These are phyloP conservation scores for Leptinotarsa rubiginosa DNA, from an alignment of 2,888 invertebrate genomes.

Conservation along the genomic window DNA sequence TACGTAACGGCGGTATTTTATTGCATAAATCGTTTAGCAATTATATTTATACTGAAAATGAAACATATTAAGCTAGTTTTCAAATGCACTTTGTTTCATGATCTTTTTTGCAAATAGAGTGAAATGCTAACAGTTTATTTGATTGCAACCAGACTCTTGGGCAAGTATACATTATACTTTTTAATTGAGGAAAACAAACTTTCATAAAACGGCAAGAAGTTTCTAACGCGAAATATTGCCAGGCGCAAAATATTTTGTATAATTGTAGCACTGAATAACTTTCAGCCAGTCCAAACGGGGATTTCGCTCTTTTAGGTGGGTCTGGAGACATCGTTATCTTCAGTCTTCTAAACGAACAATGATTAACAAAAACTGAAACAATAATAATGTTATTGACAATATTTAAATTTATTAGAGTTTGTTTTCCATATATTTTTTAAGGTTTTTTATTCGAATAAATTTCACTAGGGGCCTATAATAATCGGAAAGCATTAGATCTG, in stretches of 20 bases:
- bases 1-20: constrained; percentile 31
- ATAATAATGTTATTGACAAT: constrained; percentile 3
- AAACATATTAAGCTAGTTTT: constrained; percentile 29
- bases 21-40: constrained; percentile 33
- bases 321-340: too few relatives aligned
- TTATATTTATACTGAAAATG: constrained; percentile 34
- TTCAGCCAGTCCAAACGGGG: too few relatives aligned
- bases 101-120: constrained; percentile 1
- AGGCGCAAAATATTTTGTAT: too few relatives aligned
- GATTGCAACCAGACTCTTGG: background rate
- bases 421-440: constrained; percentile 17
- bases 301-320: too few relatives aligned
- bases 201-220: background rate
- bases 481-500: constrained; percentile 25
- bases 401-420: background rate
- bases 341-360: too few relatives aligned
- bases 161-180: background rate
- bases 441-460: constrained; percentile 23
- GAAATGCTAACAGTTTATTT: background rate
- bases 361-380: background rate
- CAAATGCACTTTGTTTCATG: constrained; percentile 4
- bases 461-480: constrained; percentile 40
- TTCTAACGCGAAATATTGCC: background rate
- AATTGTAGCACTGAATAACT: too few relatives aligned
- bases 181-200: constrained; percentile 15